Conservation (phyloP, 2,113 vertebrate species). For the Pterocles burchelli region DNA sequence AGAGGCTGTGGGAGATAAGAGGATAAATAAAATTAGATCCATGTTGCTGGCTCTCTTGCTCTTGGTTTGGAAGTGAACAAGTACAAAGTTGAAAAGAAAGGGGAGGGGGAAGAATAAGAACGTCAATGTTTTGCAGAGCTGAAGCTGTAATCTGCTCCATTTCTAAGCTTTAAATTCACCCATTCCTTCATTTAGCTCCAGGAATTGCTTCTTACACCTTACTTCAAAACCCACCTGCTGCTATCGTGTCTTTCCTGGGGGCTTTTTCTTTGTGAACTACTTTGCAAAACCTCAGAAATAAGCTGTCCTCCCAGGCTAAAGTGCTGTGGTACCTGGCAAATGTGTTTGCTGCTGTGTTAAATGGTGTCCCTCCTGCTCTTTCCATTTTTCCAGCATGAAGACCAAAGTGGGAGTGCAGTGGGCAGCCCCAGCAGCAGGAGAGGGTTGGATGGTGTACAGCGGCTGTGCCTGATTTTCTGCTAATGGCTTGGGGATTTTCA, state of each 20-base stretch:
- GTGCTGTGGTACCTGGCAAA: background rate
- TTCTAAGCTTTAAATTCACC: background rate
- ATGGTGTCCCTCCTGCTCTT: background rate
- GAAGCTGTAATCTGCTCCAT: background rate
- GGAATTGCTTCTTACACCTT: background rate
- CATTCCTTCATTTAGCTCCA: background rate
- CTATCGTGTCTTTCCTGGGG: background rate
- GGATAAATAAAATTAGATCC: background rate
- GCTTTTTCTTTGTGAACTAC: constrained; percentile 1
- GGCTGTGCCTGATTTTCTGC: background rate
- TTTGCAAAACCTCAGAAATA: background rate
- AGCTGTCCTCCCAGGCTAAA: background rate
- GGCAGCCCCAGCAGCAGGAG: background rate
- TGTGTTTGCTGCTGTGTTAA: constrained; percentile 52
- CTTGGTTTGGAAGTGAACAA: background rate
- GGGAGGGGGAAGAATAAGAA: background rate
- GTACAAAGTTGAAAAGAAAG: background rate
- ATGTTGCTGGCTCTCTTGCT: background rate
- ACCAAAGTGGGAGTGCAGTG: background rate
- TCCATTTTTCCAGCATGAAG: background rate
- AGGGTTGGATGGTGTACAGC: background rate
- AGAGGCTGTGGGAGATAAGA: background rate
- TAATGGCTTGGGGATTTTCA: constrained; percentile 18
- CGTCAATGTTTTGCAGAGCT: background rate
- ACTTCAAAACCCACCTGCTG: background rate